Percentiles rank a stretch among this genome's conserved stretches.
These are phyloP conservation scores for Hapalemur alaotrensis DNA, from an alignment of 2,797 vertebrate species.

Conservation along the genomic window DNA sequence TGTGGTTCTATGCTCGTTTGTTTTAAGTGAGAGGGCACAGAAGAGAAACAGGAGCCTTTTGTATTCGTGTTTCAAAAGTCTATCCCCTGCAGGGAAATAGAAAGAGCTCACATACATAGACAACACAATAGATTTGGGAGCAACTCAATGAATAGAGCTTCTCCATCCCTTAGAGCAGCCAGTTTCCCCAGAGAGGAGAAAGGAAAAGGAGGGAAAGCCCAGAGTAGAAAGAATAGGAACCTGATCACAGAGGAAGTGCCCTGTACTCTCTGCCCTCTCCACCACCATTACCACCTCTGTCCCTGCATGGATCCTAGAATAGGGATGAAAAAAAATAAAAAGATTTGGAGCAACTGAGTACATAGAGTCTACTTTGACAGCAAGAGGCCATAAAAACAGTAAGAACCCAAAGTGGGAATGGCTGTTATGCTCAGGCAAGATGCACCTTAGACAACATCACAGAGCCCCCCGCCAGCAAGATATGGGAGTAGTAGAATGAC, in stretches of 20 bases:
- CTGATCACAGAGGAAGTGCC: background rate
- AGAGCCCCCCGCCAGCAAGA: background rate
- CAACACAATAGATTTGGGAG: background rate
- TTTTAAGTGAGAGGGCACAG: constrained; percentile 42
- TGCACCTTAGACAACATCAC: background rate
- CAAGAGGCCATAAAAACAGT: background rate
- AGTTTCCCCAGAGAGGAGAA: background rate
- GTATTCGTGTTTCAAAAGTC: constrained; percentile 48
- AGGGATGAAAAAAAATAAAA: background rate
- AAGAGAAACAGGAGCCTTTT: constrained; percentile 53
- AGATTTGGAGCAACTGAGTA: background rate
- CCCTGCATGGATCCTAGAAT: background rate
- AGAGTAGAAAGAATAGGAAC: background rate
- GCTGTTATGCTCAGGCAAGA: background rate
- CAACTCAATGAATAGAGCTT: background rate
- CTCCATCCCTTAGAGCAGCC: background rate
- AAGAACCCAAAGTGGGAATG: background rate
- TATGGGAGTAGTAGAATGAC: background rate
- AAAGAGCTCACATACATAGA: background rate
- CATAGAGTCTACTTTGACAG: background rate
- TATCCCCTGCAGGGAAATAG: background rate
- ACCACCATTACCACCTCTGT: background rate
- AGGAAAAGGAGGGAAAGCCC: background rate
- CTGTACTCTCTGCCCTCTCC: background rate
- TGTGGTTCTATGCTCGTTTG: constrained; percentile 28